Conservation (phyloP, 2,888 invertebrate genomes). For the Mechanitis mazaeus region DNA sequence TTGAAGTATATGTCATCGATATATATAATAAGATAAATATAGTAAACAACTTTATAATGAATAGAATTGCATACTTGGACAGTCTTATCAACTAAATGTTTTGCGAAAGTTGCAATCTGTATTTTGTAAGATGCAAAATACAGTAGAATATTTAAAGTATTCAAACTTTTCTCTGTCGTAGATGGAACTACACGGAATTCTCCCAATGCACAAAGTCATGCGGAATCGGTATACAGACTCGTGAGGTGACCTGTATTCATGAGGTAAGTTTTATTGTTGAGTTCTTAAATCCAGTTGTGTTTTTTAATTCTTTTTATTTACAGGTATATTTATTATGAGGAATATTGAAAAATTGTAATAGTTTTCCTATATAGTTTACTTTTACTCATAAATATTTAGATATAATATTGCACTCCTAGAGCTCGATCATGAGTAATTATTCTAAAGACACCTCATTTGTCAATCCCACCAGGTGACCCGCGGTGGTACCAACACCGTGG, state of each 20-base stretch:
- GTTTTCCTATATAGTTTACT: too few relatives aligned
- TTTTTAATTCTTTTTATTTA: background rate
- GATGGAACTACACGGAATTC: conserved; percentile 94
- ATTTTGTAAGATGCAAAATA: too few relatives aligned
- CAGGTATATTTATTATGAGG: too few relatives aligned
- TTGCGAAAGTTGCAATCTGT: too few relatives aligned
- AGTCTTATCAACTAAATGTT: background rate
- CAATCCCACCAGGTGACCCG: conserved; percentile 81
- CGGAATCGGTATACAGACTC: conserved; percentile 93
- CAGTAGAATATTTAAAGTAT: background rate
- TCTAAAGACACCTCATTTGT: background rate
- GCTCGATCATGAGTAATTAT: background rate
- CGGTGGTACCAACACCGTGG: conserved; percentile 91
- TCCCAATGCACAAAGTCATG: conserved; percentile 94
- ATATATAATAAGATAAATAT: too few relatives aligned
- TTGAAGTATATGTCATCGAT: too few relatives aligned
- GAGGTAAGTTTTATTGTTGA: conserved; percentile 59
- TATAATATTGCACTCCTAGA: too few relatives aligned
- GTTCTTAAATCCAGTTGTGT: background rate
- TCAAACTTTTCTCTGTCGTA: conserved; percentile 41
- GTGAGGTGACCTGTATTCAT: conserved; percentile 93
- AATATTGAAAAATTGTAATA: too few relatives aligned
- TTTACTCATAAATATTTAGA: too few relatives aligned
- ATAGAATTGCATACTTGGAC: too few relatives aligned
- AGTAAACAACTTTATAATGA: too few relatives aligned